Evolutionary conservation across 2,113 vertebrate genomes (phyloP).

Genomic region (Menidia beryllina): DNA sequence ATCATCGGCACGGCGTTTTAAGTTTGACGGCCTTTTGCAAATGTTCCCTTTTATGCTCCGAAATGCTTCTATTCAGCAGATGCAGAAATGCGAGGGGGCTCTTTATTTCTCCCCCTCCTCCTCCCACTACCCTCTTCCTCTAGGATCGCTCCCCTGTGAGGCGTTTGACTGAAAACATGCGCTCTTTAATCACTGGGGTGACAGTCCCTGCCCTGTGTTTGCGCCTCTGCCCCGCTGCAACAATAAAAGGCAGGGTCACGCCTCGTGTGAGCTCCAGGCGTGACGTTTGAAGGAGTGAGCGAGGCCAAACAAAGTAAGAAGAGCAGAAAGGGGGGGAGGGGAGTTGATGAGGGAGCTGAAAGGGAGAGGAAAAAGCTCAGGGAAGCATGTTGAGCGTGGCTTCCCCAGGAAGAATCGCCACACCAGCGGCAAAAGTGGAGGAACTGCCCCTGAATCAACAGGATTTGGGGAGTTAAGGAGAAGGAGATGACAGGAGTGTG

Average conservation of each 20-base stretch:
- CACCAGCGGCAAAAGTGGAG: constrained; percentile 20
- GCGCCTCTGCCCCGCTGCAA: constrained; percentile 70
- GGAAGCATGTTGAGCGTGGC: constrained; percentile 23
- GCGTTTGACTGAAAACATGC: constrained; percentile 79
- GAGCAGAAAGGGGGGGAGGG: constrained; percentile 4
- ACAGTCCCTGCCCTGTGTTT: constrained; percentile 75
- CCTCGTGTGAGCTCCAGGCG: constrained; percentile 75
- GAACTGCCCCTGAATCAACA: constrained; percentile 46
- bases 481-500: constrained; percentile 25
- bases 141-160: constrained; percentile 61
- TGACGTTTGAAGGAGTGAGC: constrained; percentile 65
- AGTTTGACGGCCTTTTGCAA: constrained; percentile 3
- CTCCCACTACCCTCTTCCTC: constrained; percentile 27
- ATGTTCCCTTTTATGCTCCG: constrained; percentile 11
- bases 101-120: constrained; percentile 38
- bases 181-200: constrained; percentile 80
- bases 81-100: constrained; percentile 46
- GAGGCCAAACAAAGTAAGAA: constrained; percentile 31
- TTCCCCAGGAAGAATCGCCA: constrained; percentile 29
- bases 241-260: constrained; percentile 81
- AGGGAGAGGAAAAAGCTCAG: constrained; percentile 31
- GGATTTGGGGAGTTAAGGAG: constrained; percentile 25
- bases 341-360: constrained; percentile 28
- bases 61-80: constrained; percentile 50
- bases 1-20: constrained; percentile 1